Evolutionary conservation across 2,113 vertebrate species (phyloP).

Genomic region (Neodon shergylaensis): DNA sequence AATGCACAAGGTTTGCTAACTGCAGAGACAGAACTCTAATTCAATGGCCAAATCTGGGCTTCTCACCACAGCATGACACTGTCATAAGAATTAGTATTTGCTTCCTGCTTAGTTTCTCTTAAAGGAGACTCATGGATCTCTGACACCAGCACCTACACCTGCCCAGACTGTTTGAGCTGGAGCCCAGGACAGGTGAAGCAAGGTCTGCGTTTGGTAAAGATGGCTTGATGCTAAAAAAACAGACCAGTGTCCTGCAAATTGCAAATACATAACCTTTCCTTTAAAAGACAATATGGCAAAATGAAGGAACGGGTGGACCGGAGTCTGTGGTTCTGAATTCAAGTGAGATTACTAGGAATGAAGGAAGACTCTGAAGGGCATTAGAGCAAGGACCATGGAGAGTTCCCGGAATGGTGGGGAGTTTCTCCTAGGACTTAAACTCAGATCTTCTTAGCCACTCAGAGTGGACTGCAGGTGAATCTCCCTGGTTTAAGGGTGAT

Average conservation of each 20-base stretch:
- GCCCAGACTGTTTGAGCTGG: background rate
- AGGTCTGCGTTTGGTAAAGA: background rate
- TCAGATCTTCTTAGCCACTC: background rate
- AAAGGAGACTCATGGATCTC: background rate
- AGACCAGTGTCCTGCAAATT: background rate
- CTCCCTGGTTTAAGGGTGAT: background rate
- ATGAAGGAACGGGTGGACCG: background rate
- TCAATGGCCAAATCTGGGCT: background rate
- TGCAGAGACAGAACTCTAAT: background rate
- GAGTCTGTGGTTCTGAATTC: background rate
- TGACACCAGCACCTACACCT: background rate
- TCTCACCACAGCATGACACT: background rate
- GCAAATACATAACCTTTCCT: background rate
- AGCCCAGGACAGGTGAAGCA: background rate
- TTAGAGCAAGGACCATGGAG: conserved; percentile 59
- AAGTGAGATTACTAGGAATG: background rate
- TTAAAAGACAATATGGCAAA: background rate
- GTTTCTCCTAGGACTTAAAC: background rate
- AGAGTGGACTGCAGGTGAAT: background rate
- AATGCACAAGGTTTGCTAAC: background rate
- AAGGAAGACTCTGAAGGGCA: background rate
- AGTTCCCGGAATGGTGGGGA: background rate
- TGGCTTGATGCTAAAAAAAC: background rate
- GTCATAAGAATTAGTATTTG: background rate
- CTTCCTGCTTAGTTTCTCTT: background rate